These are phyloP conservation scores for Holocentrus rufus DNA, from an alignment of 2,797 vertebrate species.

Conservation along the genomic window DNA sequence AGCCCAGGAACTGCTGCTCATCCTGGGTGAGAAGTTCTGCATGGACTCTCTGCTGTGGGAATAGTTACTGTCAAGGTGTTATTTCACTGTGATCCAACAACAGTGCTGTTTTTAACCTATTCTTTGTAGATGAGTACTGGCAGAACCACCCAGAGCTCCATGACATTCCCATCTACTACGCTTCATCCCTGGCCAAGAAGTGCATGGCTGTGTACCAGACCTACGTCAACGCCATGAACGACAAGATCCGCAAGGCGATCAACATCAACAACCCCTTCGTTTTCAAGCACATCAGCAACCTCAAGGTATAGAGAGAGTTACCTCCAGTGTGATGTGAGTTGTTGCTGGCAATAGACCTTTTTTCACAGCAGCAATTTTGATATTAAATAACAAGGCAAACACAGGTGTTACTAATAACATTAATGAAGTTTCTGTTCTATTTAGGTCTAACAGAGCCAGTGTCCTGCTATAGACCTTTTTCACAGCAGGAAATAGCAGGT, in stretches of 20 bases:
- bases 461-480: too few relatives aligned
- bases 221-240: slow-evolving; percentile 97
- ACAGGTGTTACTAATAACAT: too few relatives aligned
- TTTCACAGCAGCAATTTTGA: too few relatives aligned
- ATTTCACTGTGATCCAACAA: neutral
- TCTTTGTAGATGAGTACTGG: slow-evolving; percentile 89
- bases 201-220: slow-evolving; percentile 99
- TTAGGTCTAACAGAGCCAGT: too few relatives aligned
- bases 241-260: slow-evolving; percentile 98
- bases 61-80: neutral
- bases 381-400: too few relatives aligned
- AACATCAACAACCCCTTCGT: slow-evolving; percentile 99
- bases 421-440: too few relatives aligned
- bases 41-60: neutral
- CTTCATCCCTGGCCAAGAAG: slow-evolving; percentile 97
- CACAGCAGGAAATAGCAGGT: too few relatives aligned
- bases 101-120: neutral
- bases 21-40: slow-evolving; percentile 85
- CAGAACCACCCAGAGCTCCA: slow-evolving; percentile 98
- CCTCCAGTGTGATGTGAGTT: too few relatives aligned
- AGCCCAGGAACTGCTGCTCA: slow-evolving; percentile 93
- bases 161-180: slow-evolving; percentile 96
- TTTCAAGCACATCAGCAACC: slow-evolving; percentile 98
- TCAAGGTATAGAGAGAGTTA: slow-evolving; percentile 85
- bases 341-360: too few relatives aligned